Percentiles rank a stretch among this genome's conserved stretches.
phyloP scores from a whole-genome alignment of 2,888 invertebrate genomes.

The Shargacucullia verbasci region DNA sequence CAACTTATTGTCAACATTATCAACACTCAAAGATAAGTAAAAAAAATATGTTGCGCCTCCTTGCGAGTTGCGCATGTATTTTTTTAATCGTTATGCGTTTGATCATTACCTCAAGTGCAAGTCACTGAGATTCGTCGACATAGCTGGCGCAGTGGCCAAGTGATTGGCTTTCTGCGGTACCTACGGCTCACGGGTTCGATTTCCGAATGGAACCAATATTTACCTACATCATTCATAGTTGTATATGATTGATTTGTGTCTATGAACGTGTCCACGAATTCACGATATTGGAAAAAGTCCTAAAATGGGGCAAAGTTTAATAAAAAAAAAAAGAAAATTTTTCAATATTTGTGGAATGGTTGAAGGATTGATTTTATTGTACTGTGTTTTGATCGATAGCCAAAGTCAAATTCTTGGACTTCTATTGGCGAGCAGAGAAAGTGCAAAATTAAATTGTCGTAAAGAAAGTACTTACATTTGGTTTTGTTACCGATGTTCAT shows the following conservation, averaged over 20 bases:
- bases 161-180: no score
- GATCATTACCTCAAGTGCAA: not conserved
- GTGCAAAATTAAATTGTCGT: not conserved
- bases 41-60: constrained; percentile 9
- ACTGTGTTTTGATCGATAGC: not conserved
- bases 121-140: no score
- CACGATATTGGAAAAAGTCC: no score
- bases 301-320: no score
- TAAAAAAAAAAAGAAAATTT: no score
- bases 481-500: no score
- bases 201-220: no score
- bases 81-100: constrained; percentile 1
- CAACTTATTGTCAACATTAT: constrained; percentile 11
- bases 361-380: not conserved
- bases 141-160: no score
- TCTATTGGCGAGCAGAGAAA: constrained; percentile 3
- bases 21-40: constrained; percentile 16
- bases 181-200: no score
- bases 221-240: no score
- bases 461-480: not conserved
- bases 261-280: no score
- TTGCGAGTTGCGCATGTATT: not conserved
- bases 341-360: not conserved
- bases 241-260: no score
- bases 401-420: constrained; percentile 6